Base-by-base conservation (phyloP, 2,888 invertebrate species). In the Smittia aterrima region DNA sequence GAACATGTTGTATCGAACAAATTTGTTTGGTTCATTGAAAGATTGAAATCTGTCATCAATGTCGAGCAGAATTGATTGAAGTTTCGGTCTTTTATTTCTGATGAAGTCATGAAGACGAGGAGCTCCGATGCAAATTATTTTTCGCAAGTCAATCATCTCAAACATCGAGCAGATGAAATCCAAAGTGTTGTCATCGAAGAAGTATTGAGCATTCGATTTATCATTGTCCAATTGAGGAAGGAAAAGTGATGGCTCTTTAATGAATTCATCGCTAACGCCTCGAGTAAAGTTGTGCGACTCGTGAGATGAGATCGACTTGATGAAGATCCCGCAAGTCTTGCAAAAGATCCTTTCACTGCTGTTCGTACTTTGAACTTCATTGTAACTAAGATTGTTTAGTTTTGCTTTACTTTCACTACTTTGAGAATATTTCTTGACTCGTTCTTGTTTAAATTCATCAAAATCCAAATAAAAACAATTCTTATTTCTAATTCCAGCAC, bases 1-100 rank as follows among this genome's bases (percentile, higher is more conserved):
- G 80, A 96, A 95, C 87, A 94, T 90, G 82, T 96, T 97, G 83
- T 92, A 96, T 87, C 90, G 91, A 27, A 90, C 87, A 79, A 89
- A 95, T 78, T 89, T 86, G 13, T 85, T 79, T 0, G 89, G 86
- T 0, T 86, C 85, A 77, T 88, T 86, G 79, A 92, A 92, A 77
- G 85, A 84, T 75, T 86, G 85, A 80, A 89, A 87, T 79, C 96
- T 86, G 32, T 87, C 86, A 82, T 96, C 96, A 76, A 93, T 88
- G 81, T 96, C 96, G 47, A 96, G 81, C 1, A 96, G 84, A 64
- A 94, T 84, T 64, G 90, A 90, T 2, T 83, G 81, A 74, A 88
- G 84, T 66, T 83, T 77, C 0, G 77, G 77, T 62, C 82, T 77
- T 72, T 80, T 78, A 1, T 80, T 80, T 75, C 83, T 78, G 11